Conservation (phyloP, 2,888 invertebrate species). For the Zonitis immaculata region DNA sequence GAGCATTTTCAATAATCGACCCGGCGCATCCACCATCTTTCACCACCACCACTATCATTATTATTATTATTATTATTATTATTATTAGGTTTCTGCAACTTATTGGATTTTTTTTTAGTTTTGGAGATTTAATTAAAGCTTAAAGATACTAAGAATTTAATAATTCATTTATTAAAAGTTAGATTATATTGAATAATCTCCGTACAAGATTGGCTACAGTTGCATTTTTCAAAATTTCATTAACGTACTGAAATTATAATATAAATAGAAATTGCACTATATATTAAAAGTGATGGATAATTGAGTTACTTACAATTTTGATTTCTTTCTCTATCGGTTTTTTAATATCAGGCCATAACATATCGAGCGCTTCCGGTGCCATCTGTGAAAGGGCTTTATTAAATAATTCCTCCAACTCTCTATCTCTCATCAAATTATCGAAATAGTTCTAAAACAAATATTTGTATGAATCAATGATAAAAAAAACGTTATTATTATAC, state of each 20-base stretch:
- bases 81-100: too few relatives aligned
- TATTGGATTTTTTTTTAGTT: too few relatives aligned
- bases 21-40: too few relatives aligned
- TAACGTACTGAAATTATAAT: slow-evolving; percentile 46
- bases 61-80: too few relatives aligned
- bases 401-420: slow-evolving; percentile 41
- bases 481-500: slow-evolving; percentile 25
- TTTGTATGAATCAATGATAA: background rate
- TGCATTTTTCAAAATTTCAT: slow-evolving; percentile 41
- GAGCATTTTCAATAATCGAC: too few relatives aligned
- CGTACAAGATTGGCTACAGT: slow-evolving; percentile 42
- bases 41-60: too few relatives aligned
- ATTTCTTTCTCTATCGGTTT: slow-evolving; percentile 42
- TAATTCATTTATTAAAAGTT: too few relatives aligned
- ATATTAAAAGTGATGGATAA: background rate
- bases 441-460: slow-evolving; percentile 40
- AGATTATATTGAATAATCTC: slow-evolving; percentile 43
- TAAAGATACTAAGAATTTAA: too few relatives aligned
- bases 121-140: too few relatives aligned
- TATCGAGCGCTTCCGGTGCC: slow-evolving; percentile 45
- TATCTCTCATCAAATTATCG: slow-evolving; percentile 44
- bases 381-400: slow-evolving; percentile 45
- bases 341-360: slow-evolving; percentile 47
- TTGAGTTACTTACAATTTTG: slow-evolving; percentile 38
- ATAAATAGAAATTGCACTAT: too few relatives aligned